Conservation (phyloP, 2,797 vertebrate genomes). For the Antrozous pallidus region DNA sequence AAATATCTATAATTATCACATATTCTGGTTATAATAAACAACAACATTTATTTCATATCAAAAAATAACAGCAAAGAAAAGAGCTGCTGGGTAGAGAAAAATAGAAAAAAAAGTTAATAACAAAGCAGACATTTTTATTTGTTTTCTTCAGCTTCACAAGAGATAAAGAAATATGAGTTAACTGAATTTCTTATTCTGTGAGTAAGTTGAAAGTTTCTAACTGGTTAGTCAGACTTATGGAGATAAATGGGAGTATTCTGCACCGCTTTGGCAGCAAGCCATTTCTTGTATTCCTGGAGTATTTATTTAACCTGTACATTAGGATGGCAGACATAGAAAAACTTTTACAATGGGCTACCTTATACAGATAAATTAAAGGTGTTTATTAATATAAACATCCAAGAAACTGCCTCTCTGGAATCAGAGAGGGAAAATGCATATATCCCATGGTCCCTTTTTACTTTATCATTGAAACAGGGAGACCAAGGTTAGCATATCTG, state of each 20-base stretch:
- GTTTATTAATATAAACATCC: not conserved
- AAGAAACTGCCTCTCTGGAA: not conserved
- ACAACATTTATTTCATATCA: not conserved
- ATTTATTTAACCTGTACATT: not conserved
- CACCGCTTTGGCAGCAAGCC: not conserved
- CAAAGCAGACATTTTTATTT: not conserved
- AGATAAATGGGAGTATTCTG: not conserved
- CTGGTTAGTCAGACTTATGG: not conserved
- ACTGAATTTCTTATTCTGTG: not conserved
- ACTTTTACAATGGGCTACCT: not conserved
- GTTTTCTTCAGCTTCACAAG: not conserved
- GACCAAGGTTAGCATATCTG: not conserved
- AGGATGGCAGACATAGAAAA: not conserved
- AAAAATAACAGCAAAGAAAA: not conserved
- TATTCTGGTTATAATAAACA: not conserved
- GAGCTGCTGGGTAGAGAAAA: not conserved
- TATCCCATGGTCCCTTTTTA: not conserved
- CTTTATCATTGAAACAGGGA: not conserved
- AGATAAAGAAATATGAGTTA: not conserved
- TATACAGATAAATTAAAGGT: not conserved
- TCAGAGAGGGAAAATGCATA: not conserved
- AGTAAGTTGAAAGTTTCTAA: not conserved
- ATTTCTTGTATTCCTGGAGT: not conserved
- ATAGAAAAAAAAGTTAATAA: not conserved
- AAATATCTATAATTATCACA: not conserved